Percentiles rank a stretch among this genome's conserved stretches.
Evolutionary conservation across 2,888 invertebrate species (phyloP).

Genomic region (Ptychoptera contaminata): DNA sequence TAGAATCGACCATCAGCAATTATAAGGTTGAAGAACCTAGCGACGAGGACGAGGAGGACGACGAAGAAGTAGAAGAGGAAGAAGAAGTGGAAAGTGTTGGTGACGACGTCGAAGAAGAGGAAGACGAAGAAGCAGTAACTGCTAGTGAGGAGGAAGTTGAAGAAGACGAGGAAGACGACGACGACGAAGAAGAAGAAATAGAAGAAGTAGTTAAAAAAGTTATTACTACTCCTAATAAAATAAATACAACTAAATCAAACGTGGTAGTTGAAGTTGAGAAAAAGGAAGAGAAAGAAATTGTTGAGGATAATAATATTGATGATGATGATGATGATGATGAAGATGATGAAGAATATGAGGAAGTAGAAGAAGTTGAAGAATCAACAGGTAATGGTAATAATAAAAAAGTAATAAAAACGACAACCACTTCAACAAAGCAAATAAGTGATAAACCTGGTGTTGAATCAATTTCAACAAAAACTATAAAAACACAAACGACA

Average conservation of each 20-base stretch:
- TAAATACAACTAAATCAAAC: too few relatives aligned
- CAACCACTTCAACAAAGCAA: conserved; percentile 1
- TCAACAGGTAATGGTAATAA: neutral
- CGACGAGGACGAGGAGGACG: conserved; percentile 11
- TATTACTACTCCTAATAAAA: neutral
- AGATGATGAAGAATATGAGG: conserved; percentile 20
- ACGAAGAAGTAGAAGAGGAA: conserved; percentile 7
- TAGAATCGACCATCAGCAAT: too few relatives aligned
- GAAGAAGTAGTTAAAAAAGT: neutral
- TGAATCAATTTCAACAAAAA: conserved; percentile 5
- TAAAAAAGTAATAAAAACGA: neutral
- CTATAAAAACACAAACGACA: conserved; percentile 9
- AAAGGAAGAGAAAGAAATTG: conserved; percentile 3
- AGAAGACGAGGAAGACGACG: conserved; percentile 20
- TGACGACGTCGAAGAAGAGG: conserved; percentile 4
- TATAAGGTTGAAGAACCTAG: neutral
- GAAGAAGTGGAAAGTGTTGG: conserved; percentile 5
- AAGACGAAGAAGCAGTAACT: conserved; percentile 5
- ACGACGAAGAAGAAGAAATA: conserved; percentile 5
- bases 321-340: neutral
- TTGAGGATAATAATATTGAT: neutral
- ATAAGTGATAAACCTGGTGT: conserved; percentile 9
- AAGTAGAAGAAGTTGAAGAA: conserved; percentile 9
- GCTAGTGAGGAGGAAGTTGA: conserved; percentile 4
- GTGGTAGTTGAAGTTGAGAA: neutral